Evolutionary conservation across 2,888 invertebrate species (phyloP), one percentile per base, ranked within the genome.

Genomic region (Pomacea canaliculata): DNA sequence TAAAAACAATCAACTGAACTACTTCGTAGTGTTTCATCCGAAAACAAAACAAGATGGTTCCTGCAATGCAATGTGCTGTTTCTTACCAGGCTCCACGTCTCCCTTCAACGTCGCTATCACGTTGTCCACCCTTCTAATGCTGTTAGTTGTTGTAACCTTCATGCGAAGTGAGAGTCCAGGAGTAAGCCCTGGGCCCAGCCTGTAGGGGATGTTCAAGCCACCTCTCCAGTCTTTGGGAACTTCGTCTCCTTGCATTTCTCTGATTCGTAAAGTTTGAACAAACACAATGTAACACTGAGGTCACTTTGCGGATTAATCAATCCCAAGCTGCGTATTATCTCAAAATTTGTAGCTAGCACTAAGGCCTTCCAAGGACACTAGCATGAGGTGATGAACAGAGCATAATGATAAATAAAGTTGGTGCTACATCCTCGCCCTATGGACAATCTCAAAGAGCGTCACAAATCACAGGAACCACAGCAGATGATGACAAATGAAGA

Each of bases 141-240:
- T 19, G 27, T 68, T 68, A 46, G 9, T 46, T 9, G 68, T 68
- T 9, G 27, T 46, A 8, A 46, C 37, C 1, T n/a, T 46, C 68
- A 68, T 10, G 7, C 12, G n/a, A 37, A 68, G 12, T 9, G 68
- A 46, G 27, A 27, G 23, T 16, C 37, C 19, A 12, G 68, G 13
- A 4, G 18, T 68, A 13, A 46, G 4, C 27, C 13, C 2, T 12
- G 91, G 91, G 10, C 92, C 92, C 19, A 91, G 79, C 51, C 84
- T 86, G 83, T 91, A 92, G 7, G 89, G 88, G 18, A 91, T 80
- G 80, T 91, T 89, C 62, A 92, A 84, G 12, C 87, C 86, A 3
- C 92, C 92, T 79, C 85, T 84, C 91, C 92, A 92, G 59, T 46
- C 51, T 10, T 46, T 1, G 0, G 70, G 66, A n/a, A 63, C 27